Percentiles rank a stretch among this genome's conserved stretches.
phyloP scores from a whole-genome alignment of 37 sponge, comb jelly and placozoan genomes.

The Oopsacas minuta region DNA sequence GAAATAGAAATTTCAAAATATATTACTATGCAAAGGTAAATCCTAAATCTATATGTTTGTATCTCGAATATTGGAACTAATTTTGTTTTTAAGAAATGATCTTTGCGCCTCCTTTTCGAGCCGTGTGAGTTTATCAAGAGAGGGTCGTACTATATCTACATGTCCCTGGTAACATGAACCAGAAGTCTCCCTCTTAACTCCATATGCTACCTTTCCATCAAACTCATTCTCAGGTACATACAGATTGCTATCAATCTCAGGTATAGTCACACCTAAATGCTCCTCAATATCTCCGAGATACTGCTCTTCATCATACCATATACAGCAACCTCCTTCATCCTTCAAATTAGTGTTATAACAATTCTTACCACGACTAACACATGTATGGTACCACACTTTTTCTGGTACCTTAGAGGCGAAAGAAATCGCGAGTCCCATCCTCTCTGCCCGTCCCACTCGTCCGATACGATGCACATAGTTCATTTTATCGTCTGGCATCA shows the following conservation, averaged over 20 bases:
- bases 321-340: slow-evolving; percentile 84
- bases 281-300: slow-evolving; percentile 60
- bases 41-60: too few relatives aligned
- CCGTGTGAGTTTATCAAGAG: slow-evolving; percentile 51
- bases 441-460: slow-evolving; percentile 72
- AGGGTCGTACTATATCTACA: slow-evolving; percentile 44
- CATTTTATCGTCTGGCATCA: slow-evolving; percentile 83
- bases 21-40: too few relatives aligned
- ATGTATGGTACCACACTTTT: slow-evolving; percentile 97
- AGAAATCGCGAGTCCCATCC: slow-evolving; percentile 95
- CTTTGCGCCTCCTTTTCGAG: slow-evolving; percentile 65
- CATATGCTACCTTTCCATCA: slow-evolving; percentile 87
- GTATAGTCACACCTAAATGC: slow-evolving; percentile 65
- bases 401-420: slow-evolving; percentile 63
- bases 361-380: slow-evolving; percentile 66
- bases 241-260: slow-evolving; percentile 38
- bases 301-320: slow-evolving; percentile 88
- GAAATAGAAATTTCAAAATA: too few relatives aligned
- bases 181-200: slow-evolving; percentile 36
- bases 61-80: neutral
- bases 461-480: slow-evolving; percentile 92
- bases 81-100: slow-evolving; percentile 47
- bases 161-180: slow-evolving; percentile 35
- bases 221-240: slow-evolving; percentile 61
- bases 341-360: slow-evolving; percentile 70